A percentile compares a stretch with the other conserved stretches of the same genome.
Evolutionary conservation across 1,140 invertebrate genomes (phyloP).

Genomic region (Rhopalosiphum padi): DNA sequence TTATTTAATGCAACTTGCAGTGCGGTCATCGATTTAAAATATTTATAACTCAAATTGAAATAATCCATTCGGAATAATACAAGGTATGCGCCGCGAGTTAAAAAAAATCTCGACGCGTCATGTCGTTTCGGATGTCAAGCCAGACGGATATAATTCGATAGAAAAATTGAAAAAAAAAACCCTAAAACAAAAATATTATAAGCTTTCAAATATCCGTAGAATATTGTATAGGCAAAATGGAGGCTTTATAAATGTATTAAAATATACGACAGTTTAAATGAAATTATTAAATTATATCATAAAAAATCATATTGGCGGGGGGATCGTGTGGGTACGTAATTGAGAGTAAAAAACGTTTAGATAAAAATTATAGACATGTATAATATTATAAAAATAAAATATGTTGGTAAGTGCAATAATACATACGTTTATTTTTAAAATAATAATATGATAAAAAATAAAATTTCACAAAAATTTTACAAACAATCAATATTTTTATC

Average conservation of each 20-base stretch:
- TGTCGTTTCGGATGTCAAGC: background rate
- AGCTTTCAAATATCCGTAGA: background rate
- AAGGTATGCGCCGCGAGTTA: background rate
- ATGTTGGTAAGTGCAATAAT: background rate
- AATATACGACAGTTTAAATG: background rate
- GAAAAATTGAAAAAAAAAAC: background rate
- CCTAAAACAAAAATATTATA: background rate
- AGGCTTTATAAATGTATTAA: background rate
- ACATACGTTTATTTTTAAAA: background rate
- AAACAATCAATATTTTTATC: background rate
- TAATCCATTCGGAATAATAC: background rate
- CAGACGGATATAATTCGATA: background rate
- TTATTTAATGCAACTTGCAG: background rate
- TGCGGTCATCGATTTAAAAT: background rate
- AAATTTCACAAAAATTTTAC: background rate
- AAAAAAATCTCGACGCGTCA: background rate
- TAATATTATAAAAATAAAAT: constrained; percentile 3
- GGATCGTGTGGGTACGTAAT: too few relatives aligned
- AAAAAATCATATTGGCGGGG: background rate
- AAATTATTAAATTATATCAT: background rate
- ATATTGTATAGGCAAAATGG: background rate
- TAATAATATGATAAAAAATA: background rate
- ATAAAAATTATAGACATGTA: background rate
- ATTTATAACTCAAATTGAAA: background rate
- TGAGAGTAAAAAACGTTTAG: background rate